Evolutionary conservation across 2,888 invertebrate species (phyloP), one percentile per base, ranked within the genome.

Genomic region (Steinernema carpocapsae): DNA sequence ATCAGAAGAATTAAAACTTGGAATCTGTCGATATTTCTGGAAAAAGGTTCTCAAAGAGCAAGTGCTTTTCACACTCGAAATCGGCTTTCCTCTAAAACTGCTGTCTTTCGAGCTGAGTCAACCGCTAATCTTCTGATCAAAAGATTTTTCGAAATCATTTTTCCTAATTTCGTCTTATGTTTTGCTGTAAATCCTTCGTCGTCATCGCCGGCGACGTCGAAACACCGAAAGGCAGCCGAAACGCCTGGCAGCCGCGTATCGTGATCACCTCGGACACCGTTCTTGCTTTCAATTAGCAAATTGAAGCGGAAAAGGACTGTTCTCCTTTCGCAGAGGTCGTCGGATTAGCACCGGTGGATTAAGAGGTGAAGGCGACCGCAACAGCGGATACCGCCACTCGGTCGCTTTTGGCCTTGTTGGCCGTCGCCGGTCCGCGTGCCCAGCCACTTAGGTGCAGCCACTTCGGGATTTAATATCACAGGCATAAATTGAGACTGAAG

Each of bases 261-360:
- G 64, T 64, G 32, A 64, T 64, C 52, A 10, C 64, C 64, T 64
- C 32, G 17, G 64, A 29, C 64, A 64, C 64, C 64, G 24, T 37
- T 26, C 64, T 64, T 32, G 4, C 48, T 48, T 48, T 48, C 64
- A 64, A 64, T 64, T 64, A 64, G 64, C 37, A 29, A 64, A 64
- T 64, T 22, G 64, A 26, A 22, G 56, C 56, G 56, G 56, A 56
- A 56, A 22, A 56, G 56, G 22, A 56, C 56, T 56, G 22, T 56
- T 48, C 48, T 37, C 37, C 48, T 48, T 14, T 17, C 48, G n/a
- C 22, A 64, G 29, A 64, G 64, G 64, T 64, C 64, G 64, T 32
- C 64, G 64, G 64, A 64, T 64, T 64, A 64, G 19, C 64, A 32
- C 64, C 64, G 56, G 19, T 26, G 56, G 56, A 56, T 26, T 26